These are phyloP conservation scores for Drosophila yooni DNA, from an alignment of 2,888 invertebrate genomes.

Conservation along the genomic window DNA sequence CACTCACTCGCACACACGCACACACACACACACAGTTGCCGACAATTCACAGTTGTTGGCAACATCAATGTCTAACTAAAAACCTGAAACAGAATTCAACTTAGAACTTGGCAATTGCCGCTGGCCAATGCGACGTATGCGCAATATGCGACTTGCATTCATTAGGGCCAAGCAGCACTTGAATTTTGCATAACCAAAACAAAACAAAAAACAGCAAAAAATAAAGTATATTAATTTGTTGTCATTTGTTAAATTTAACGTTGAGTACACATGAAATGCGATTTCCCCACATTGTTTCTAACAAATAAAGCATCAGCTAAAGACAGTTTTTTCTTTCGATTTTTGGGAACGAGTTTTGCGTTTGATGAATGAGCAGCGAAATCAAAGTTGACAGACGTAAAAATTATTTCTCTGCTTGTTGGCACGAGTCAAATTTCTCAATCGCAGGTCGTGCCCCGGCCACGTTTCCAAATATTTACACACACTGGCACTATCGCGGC, in stretches of 20 bases:
- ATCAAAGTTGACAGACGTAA: constrained; percentile 79
- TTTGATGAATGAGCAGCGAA: constrained; percentile 71
- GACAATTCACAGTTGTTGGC: constrained; percentile 54
- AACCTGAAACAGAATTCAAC: constrained; percentile 46
- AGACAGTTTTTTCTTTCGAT: constrained; percentile 3
- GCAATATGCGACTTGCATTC: constrained; percentile 59
- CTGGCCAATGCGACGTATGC: constrained; percentile 65
- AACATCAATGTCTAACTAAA: constrained; percentile 41
- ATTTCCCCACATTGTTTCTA: constrained; percentile 37
- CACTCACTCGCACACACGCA: constrained; percentile 24
- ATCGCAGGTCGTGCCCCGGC: constrained; percentile 53
- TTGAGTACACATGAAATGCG: constrained; percentile 49
- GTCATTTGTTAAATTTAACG: constrained; percentile 54
- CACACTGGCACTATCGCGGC: constrained; percentile 54
- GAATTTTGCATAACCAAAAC: constrained; percentile 38
- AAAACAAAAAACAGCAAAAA: neutral
- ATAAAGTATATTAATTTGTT: constrained; percentile 54
- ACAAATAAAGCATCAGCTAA: constrained; percentile 16
- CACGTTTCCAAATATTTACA: constrained; percentile 59
- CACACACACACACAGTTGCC: constrained; percentile 34
- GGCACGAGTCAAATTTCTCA: constrained; percentile 79
- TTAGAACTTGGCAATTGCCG: constrained; percentile 35
- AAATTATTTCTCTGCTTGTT: constrained; percentile 69
- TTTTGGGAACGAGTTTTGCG: constrained; percentile 41
- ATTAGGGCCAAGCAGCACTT: constrained; percentile 47